Evolutionary conservation across 2,797 vertebrate species (phyloP), one percentile per base, ranked within the genome.

Genomic region (Echeneis naucrates): DNA sequence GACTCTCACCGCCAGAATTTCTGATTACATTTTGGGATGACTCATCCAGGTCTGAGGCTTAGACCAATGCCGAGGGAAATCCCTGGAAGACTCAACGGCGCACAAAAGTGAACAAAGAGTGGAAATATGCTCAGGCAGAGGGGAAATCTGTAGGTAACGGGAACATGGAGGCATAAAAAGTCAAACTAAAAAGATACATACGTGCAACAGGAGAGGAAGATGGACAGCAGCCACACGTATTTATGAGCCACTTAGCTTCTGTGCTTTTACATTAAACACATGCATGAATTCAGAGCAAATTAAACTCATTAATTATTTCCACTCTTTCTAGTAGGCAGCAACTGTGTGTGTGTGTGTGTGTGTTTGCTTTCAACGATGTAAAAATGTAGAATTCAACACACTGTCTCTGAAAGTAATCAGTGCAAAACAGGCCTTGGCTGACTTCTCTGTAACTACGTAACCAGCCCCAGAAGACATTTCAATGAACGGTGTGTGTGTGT

Each of bases 41-140:
- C 64, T 90, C 82, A 87, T 74, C 13, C 75, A 71, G 75, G 65
- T 70, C 54, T 64, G 55, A 64, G 73, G 84, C 76, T 74, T 64
- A 72, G 52, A 72, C 4, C 2, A 13, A 1, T 14, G 72, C 50
- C 77, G 64, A 59, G 35, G 13, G n/a, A 69, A 59, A 70, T 60
- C 42, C 51, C 48, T 30, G 21, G 10, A 57, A 67, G 75, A 75
- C 38, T 60, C 23, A 4, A 50, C 16, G 1, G 38, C 24, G 26
- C 38, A 59, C 17, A 56, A 59, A 61, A 62, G n/a, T 10, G 16
- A 51, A 24, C 47, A 32, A 11, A 9, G 17, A 54, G 23, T 26
- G 63, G 45, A 68, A 75, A 75, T 55, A 47, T 32, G 52, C n/a
- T 37, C 42, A 2, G 24, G 10, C 7, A 63, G 30, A 44, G 4